Percentiles rank a stretch among this genome's conserved stretches.
These are phyloP conservation scores for Xyrauchen texanus DNA, from an alignment of 2,113 vertebrate species.

Conservation along the genomic window DNA sequence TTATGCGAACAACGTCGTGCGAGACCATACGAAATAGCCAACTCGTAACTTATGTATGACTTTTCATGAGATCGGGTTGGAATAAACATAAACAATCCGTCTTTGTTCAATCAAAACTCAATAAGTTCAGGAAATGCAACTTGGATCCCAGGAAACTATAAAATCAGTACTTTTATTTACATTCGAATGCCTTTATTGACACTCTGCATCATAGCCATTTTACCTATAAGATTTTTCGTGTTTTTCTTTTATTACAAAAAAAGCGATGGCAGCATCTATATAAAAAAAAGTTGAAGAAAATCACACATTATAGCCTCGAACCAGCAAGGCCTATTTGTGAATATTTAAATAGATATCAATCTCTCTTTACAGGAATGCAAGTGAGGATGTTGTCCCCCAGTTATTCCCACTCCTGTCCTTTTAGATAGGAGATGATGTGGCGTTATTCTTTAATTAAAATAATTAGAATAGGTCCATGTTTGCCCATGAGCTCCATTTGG, in stretches of 20 bases:
- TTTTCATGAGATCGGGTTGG: neutral
- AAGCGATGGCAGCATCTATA: constrained; percentile 20
- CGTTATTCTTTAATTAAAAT: constrained; percentile 38
- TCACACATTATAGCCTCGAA: constrained; percentile 78
- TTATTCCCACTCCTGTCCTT: constrained; percentile 64
- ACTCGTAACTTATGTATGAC: too few species aligned
- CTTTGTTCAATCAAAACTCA: constrained; percentile 7
- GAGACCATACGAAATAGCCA: too few species aligned
- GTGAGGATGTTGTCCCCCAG: constrained; percentile 57
- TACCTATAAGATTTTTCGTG: neutral
- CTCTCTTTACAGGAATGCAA: constrained; percentile 69
- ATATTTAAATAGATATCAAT: constrained; percentile 84
- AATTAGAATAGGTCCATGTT: constrained; percentile 32
- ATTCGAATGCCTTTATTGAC: too few species aligned
- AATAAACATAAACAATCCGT: constrained; percentile 44
- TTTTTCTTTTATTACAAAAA: constrained; percentile 15
- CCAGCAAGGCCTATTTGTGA: constrained; percentile 89
- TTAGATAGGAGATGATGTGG: constrained; percentile 62
- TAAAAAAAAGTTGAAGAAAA: constrained; percentile 25
- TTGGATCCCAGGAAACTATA: neutral
- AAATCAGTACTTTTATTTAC: too few species aligned
- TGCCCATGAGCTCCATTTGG: constrained; percentile 44
- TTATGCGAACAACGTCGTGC: too few species aligned
- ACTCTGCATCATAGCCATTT: neutral
- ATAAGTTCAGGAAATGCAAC: neutral